Evolutionary conservation across 2,797 vertebrate genomes (phyloP).

Genomic region (Meriones psammophilus): DNA sequence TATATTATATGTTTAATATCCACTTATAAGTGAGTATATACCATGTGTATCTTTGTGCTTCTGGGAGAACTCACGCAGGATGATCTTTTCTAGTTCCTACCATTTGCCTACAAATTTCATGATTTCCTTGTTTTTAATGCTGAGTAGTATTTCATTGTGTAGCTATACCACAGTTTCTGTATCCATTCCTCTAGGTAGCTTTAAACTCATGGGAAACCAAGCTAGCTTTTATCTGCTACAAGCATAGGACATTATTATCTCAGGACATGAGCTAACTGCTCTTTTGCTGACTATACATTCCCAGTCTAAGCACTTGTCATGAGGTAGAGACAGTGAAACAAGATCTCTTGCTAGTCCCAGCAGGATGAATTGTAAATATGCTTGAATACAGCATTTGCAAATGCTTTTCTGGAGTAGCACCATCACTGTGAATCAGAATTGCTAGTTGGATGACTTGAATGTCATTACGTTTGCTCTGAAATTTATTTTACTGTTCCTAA

Average conservation of each 20-base stretch:
- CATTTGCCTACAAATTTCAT: no score
- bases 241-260: not conserved
- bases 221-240: not conserved
- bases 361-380: not conserved
- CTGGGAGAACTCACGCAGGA: no score
- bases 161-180: no score
- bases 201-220: conserved; percentile 33
- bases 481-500: not conserved
- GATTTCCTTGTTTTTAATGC: no score
- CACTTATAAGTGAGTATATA: no score
- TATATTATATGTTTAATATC: no score
- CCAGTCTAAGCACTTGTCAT: not conserved
- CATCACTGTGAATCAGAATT: not conserved
- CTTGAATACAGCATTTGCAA: not conserved
- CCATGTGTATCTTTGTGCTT: no score
- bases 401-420: not conserved
- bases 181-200: not conserved
- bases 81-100: no score
- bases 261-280: not conserved
- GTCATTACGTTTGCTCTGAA: not conserved
- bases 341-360: not conserved
- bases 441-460: not conserved
- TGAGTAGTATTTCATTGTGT: no score
- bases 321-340: not conserved
- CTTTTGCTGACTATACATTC: conserved; percentile 26